Base-by-base conservation (phyloP, 2,888 invertebrate genomes). In the Drosophila testacea region DNA sequence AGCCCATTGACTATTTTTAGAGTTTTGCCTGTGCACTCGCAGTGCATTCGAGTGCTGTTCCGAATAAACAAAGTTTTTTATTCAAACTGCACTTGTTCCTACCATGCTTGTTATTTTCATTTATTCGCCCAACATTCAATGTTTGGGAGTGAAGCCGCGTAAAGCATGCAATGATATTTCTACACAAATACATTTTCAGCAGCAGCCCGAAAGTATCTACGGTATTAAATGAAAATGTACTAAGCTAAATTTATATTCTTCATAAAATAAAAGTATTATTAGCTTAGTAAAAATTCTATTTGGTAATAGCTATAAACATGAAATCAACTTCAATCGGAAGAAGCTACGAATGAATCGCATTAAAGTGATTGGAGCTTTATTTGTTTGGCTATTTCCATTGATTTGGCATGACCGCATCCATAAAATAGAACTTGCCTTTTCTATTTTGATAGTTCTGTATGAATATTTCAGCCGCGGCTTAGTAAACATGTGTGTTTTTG, bases 21-120 rank as follows among this genome's bases (percentile, higher is more conserved):
- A 70, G 44, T 66, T 76, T 69, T 51, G 56, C 56, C 36, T 50
- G 38, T 62, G 69, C 66, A 69, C 69, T 71, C 70, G 42, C 48
- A 50, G 48, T 56, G 56, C 11, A 56, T 46, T 56, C 39, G 64
- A 73, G 68, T 73, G 71, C 63, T 65, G 51, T 56, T 66, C 61
- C 77, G 72, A 83, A 86, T 83, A 78, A 78, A 78, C 57, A 71
- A 70, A 42, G 47, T 63, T 61, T 54, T 57, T 54, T 73, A 73
- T 63, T 61, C 48, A 56, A 63, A 51, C 13, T 54, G 36, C 59
- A 62, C 34, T 48, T 44, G 48, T 32, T 39, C 4, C 46, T 13
- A 7, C 27, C 44, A 27, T 28, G 50, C 7, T 38, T 48, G 3
- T 13, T 13, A 13, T 41, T 42, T 60, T 48, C 7, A 48, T 44